A percentile compares a stretch with the other conserved stretches of the same genome.
Conservation (phyloP, 2,797 vertebrate genomes). For the Pangasius sanitwongsei region DNA sequence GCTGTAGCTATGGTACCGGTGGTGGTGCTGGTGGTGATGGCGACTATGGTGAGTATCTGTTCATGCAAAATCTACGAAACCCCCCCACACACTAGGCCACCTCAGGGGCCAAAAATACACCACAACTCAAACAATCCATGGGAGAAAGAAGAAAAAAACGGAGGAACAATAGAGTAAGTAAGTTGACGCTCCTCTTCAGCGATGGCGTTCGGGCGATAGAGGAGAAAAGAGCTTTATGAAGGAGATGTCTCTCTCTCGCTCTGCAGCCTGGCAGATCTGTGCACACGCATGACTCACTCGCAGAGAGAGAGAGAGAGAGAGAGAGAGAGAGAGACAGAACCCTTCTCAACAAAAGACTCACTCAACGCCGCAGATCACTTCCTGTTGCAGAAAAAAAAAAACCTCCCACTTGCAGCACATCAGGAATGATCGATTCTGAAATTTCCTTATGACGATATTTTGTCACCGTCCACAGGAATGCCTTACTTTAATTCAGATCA, state of each 20-base stretch:
- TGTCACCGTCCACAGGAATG: conserved; percentile 70
- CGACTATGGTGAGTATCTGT: conserved; percentile 54
- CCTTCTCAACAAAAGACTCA: conserved; percentile 99
- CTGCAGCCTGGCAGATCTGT: conserved; percentile 90
- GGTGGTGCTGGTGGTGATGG: conserved; percentile 57
- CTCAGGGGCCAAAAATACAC: conserved; percentile 65
- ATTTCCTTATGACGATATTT: conserved; percentile 83
- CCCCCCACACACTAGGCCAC: conserved; percentile 67
- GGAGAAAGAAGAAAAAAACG: conserved; percentile 42
- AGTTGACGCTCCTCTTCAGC: conserved; percentile 42
- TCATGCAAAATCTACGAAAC: conserved; percentile 62
- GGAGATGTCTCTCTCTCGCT: conserved; percentile 81
- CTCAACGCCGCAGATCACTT: conserved; percentile 99
- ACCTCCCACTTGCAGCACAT: conserved; percentile 94
- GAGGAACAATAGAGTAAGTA: conserved; percentile 58
- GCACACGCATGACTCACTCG: conserved; percentile 96
- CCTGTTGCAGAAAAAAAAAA: conserved; percentile 88
- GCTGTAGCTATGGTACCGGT: conserved; percentile 57
- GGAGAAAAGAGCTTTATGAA: conserved; percentile 63
- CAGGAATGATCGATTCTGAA: conserved; percentile 94
- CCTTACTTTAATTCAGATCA: conserved; percentile 64
- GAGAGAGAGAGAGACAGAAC: conserved; percentile 95
- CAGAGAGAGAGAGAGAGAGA: conserved; percentile 93
- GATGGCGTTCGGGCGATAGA: conserved; percentile 50
- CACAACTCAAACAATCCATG: conserved; percentile 70